Percentiles rank a stretch among this genome's conserved stretches.
These are phyloP conservation scores for Uropsilus gracilis DNA, from an alignment of 2,113 vertebrate genomes.

Conservation along the genomic window DNA sequence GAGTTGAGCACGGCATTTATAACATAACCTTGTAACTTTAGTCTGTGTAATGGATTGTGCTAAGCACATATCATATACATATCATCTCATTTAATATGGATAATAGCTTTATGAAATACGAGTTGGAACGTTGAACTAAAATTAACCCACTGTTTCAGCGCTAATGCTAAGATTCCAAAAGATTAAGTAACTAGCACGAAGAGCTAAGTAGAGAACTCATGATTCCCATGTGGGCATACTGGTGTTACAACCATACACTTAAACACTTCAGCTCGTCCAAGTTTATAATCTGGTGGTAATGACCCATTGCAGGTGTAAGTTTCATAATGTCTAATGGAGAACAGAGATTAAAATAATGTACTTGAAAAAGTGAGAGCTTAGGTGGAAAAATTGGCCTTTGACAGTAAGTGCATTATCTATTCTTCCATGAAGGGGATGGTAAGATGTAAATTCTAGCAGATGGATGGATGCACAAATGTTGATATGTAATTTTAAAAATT, in stretches of 20 bases:
- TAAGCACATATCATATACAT: neutral
- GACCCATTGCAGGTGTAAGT: neutral
- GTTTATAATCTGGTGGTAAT: neutral
- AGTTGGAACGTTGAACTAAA: neutral
- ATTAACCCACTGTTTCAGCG: neutral
- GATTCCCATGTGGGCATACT: neutral
- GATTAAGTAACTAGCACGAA: neutral
- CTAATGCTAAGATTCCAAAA: neutral
- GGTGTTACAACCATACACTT: neutral
- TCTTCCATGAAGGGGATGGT: neutral
- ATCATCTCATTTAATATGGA: neutral
- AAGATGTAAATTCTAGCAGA: neutral
- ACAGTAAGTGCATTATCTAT: neutral
- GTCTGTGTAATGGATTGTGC: neutral
- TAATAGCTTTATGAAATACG: neutral
- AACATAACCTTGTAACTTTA: neutral
- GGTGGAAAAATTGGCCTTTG: neutral
- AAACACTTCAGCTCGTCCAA: neutral
- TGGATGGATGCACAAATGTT: neutral
- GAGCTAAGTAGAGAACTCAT: neutral
- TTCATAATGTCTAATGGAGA: neutral
- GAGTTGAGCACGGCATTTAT: neutral
- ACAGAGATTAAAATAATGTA: neutral
- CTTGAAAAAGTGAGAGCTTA: neutral
- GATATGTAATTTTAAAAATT: neutral